Percentiles rank a stretch among this genome's conserved stretches.
Evolutionary conservation across 2,888 invertebrate species (phyloP).

Genomic region (Agrilus biguttatus): DNA sequence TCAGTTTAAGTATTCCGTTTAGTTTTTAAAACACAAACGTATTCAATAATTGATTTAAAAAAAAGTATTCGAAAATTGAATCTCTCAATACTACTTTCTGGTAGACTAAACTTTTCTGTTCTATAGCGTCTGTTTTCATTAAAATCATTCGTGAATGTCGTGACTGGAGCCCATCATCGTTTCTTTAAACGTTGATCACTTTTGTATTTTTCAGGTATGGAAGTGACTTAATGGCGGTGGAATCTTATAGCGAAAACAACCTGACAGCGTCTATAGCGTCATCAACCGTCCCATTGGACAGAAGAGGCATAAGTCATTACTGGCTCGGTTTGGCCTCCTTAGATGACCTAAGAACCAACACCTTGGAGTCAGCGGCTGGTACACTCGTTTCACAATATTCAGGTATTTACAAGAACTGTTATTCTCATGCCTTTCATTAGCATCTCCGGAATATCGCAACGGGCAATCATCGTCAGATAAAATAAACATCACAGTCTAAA

Average conservation of each 20-base stretch:
- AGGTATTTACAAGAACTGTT: constrained; percentile 33
- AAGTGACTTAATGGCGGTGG: constrained; percentile 84
- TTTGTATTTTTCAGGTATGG: constrained; percentile 60
- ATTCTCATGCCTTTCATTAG: too few relatives aligned
- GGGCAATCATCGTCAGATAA: too few relatives aligned
- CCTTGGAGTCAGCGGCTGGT: constrained; percentile 86
- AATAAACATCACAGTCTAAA: too few relatives aligned
- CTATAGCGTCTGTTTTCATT: too few relatives aligned
- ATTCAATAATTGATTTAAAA: too few relatives aligned
- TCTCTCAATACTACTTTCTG: too few relatives aligned
- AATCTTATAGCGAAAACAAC: constrained; percentile 83
- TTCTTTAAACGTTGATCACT: neutral
- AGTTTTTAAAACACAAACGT: too few relatives aligned
- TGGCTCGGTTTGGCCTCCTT: constrained; percentile 85
- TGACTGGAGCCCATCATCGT: neutral
- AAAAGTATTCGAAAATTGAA: too few relatives aligned
- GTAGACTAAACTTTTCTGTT: too few relatives aligned
- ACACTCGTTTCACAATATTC: constrained; percentile 84
- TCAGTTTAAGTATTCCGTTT: too few relatives aligned
- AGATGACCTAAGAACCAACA: constrained; percentile 85
- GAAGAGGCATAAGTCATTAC: constrained; percentile 53
- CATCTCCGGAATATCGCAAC: too few relatives aligned
- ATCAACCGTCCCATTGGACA: constrained; percentile 44
- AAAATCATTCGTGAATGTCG: too few relatives aligned
- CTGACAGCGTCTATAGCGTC: constrained; percentile 70